phyloP scores from a whole-genome alignment of 2,888 invertebrate species.

The Synanthedon andrenaeformis region DNA sequence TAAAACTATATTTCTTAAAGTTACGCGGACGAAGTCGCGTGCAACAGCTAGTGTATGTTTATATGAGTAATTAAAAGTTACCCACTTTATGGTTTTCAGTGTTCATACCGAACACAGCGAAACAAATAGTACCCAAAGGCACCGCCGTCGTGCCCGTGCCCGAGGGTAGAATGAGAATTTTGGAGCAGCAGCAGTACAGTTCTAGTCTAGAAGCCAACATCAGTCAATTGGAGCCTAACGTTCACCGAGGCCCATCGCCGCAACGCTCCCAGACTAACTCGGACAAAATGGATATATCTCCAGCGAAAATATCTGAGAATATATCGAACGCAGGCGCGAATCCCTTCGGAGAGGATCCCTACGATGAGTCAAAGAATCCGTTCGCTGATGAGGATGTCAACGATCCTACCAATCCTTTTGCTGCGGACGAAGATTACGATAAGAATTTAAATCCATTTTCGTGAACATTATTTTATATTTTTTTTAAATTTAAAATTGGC shows the following conservation, averaged over 20 bases:
- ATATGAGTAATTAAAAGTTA: no score
- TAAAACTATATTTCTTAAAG: no score
- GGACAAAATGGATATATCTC: slow-evolving; percentile 15
- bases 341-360: slow-evolving; percentile 58
- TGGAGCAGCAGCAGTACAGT: slow-evolving; percentile 68
- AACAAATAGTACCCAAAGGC: slow-evolving; percentile 40
- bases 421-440: slow-evolving; percentile 75
- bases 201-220: slow-evolving; percentile 74
- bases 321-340: slow-evolving; percentile 24
- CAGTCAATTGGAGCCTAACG: slow-evolving; percentile 32
- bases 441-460: slow-evolving; percentile 82
- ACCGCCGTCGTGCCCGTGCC: slow-evolving; percentile 60
- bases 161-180: slow-evolving; percentile 69
- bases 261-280: slow-evolving; percentile 24
- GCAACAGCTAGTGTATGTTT: no score
- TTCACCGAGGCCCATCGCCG: slow-evolving; percentile 23
- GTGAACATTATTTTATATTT: slow-evolving; percentile 18
- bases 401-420: slow-evolving; percentile 69
- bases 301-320: slow-evolving; percentile 10
- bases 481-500: not conserved
- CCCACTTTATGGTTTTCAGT: slow-evolving; percentile 28
- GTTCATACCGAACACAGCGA: slow-evolving; percentile 35
- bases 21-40: no score
- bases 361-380: slow-evolving; percentile 75
- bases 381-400: slow-evolving; percentile 67